These are phyloP conservation scores for Sminthopsis crassicaudata DNA, from an alignment of 2,113 vertebrate genomes.

Conservation along the genomic window DNA sequence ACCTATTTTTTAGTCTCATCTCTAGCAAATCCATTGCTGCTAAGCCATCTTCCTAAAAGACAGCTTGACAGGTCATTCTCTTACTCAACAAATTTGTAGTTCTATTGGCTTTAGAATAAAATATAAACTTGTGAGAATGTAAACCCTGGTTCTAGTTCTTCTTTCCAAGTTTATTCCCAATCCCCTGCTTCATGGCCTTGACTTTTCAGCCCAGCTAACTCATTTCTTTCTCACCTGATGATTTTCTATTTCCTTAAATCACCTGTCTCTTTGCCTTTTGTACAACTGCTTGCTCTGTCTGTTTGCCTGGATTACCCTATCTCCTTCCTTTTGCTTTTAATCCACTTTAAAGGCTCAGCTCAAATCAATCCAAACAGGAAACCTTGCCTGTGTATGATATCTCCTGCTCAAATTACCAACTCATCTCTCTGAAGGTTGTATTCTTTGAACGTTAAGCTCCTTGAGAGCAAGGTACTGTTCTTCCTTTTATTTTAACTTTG, in stretches of 20 bases:
- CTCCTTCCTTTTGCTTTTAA: neutral
- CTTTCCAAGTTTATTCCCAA: neutral
- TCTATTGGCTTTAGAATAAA: neutral
- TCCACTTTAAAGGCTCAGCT: neutral
- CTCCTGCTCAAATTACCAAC: neutral
- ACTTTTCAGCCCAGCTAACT: neutral
- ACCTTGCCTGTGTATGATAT: neutral
- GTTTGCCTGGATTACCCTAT: neutral
- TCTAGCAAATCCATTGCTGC: neutral
- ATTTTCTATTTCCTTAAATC: neutral
- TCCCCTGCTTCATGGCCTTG: neutral
- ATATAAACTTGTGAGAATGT: neutral
- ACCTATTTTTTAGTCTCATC: neutral
- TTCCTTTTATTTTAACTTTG: neutral
- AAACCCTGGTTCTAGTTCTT: neutral
- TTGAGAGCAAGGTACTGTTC: neutral
- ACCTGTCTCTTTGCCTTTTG: neutral
- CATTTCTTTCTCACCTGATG: neutral
- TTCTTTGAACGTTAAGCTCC: neutral
- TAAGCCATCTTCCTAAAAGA: neutral
- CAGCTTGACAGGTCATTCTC: neutral
- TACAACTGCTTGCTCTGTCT: neutral
- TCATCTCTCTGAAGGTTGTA: neutral
- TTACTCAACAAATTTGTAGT: neutral
- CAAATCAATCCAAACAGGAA: neutral